phyloP scores from a whole-genome alignment of 1,140 invertebrate genomes.

The Berghia stephanieae region DNA sequence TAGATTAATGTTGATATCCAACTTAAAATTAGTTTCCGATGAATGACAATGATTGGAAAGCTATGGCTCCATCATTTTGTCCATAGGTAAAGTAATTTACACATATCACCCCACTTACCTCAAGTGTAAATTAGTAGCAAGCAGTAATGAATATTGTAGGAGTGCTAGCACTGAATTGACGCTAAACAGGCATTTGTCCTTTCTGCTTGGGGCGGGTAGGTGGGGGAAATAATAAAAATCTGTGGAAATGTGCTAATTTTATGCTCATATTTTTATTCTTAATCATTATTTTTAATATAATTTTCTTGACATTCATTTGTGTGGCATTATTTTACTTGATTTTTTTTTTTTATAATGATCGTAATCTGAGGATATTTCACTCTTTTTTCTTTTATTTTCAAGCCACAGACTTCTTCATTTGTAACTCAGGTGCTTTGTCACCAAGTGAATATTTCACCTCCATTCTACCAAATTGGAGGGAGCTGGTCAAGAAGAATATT shows the following conservation, averaged over 20 bases:
- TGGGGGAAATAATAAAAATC: neutral
- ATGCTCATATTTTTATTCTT: neutral
- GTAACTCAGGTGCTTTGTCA: slow-evolving; percentile 34
- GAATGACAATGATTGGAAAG: too few relatives aligned
- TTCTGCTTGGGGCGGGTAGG: neutral
- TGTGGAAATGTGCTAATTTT: neutral
- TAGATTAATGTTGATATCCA: too few relatives aligned
- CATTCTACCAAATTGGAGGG: slow-evolving; percentile 55
- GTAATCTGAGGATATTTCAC: neutral
- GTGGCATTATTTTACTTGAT: neutral
- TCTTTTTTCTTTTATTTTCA: slow-evolving; percentile 19
- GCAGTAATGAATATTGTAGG: too few relatives aligned
- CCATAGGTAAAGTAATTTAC: too few relatives aligned
- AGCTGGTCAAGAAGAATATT: slow-evolving; percentile 41
- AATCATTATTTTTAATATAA: neutral
- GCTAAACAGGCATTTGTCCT: too few relatives aligned
- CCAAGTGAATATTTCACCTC: slow-evolving; percentile 44
- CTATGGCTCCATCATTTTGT: too few relatives aligned
- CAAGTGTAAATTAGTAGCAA: too few relatives aligned
- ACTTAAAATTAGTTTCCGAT: too few relatives aligned
- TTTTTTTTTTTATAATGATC: slow-evolving; percentile 6
- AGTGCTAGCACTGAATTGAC: too few relatives aligned
- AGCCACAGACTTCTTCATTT: slow-evolving; percentile 44
- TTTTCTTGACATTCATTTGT: neutral
- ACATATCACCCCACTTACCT: too few relatives aligned